These are phyloP conservation scores for Petrolisthes manimaculis DNA, from an alignment of 2,888 invertebrate species.

Conservation along the genomic window DNA sequence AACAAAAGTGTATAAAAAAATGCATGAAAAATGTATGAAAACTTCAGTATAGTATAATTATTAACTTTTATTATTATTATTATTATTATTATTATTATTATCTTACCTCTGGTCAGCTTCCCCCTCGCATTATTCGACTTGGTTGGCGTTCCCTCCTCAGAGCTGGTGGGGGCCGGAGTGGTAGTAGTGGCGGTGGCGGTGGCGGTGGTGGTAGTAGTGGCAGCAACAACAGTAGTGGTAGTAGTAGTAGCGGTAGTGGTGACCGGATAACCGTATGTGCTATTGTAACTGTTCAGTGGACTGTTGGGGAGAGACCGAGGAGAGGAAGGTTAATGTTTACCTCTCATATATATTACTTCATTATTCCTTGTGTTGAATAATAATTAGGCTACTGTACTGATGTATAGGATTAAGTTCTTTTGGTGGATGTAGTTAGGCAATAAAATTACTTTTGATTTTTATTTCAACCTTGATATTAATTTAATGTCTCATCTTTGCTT, in stretches of 20 bases:
- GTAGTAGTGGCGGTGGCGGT: not conserved
- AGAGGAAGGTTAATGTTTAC: conserved; percentile 2
- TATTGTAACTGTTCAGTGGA: conserved; percentile 51
- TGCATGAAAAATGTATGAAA: not conserved
- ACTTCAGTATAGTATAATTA: too few species aligned
- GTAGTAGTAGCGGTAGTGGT: conserved; percentile 20
- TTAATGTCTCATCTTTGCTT: too few species aligned
- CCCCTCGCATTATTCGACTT: conserved; percentile 41
- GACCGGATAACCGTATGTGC: conserved; percentile 23
- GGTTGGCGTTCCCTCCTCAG: not conserved
- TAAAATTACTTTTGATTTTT: too few species aligned
- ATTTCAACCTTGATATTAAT: too few species aligned
- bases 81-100: not conserved
- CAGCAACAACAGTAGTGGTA: conserved; percentile 15
- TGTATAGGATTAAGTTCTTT: too few species aligned
- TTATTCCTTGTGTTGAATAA: too few species aligned
- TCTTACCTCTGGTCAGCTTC: conserved; percentile 55
- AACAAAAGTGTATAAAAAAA: not conserved
- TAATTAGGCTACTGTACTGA: too few species aligned
- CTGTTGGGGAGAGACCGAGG: conserved; percentile 26
- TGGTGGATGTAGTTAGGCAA: too few species aligned
- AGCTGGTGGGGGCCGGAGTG: conserved; percentile 15
- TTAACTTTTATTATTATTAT: too few species aligned
- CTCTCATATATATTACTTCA: not conserved
- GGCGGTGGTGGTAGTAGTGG: conserved; percentile 13